A percentile compares a stretch with the other conserved stretches of the same genome.
Evolutionary conservation across 1,140 invertebrate species (phyloP).

Genomic region (Acromyrmex heyeri): DNA sequence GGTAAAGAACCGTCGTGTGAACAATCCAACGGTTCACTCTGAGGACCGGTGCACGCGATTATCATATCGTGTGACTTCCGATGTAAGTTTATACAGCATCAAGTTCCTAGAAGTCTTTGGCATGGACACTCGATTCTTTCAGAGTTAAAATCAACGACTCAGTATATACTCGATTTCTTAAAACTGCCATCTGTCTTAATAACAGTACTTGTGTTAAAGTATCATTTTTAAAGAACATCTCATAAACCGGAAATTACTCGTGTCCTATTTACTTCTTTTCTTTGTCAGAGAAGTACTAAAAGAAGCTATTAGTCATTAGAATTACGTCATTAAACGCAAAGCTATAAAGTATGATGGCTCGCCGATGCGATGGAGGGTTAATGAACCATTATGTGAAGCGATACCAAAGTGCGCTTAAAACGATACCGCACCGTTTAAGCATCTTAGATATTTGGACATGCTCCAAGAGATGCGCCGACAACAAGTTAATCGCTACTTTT

Average conservation of each 20-base stretch:
- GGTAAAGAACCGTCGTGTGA: slow-evolving; percentile 25
- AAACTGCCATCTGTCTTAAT: not conserved
- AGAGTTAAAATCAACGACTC: not conserved
- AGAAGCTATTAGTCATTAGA: not conserved
- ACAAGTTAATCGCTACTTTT: slow-evolving; percentile 26
- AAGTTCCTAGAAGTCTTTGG: slow-evolving; percentile 16
- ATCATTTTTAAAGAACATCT: not conserved
- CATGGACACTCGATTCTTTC: not conserved
- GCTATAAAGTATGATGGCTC: not conserved
- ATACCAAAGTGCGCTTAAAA: not conserved
- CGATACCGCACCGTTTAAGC: not conserved
- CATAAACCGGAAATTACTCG: not conserved
- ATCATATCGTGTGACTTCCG: slow-evolving; percentile 60
- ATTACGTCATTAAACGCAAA: slow-evolving; percentile 1
- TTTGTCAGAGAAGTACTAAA: not conserved
- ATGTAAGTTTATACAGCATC: slow-evolving; percentile 41
- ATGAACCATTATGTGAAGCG: slow-evolving; percentile 28
- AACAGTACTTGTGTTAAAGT: not conserved
- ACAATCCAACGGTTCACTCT: slow-evolving; percentile 48
- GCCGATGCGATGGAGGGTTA: not conserved
- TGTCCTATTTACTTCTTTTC: not conserved
- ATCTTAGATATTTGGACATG: slow-evolving; percentile 25
- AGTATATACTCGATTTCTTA: not conserved
- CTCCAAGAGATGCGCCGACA: slow-evolving; percentile 34
- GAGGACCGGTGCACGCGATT: slow-evolving; percentile 45